phyloP scores from a whole-genome alignment of 2,888 invertebrate genomes.

The Tuta absoluta region DNA sequence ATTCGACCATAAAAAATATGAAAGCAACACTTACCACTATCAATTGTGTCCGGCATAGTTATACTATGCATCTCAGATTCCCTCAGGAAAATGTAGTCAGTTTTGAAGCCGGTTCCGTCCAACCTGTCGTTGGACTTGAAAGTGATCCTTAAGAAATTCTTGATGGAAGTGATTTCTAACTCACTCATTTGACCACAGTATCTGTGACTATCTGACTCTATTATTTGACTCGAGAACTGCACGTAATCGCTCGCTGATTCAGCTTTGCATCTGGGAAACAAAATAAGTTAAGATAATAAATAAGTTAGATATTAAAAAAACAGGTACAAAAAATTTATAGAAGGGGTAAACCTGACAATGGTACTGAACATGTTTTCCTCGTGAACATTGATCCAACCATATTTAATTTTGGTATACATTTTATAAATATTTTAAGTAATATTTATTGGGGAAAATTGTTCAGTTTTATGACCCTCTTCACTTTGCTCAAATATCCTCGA shows the following conservation, averaged over 20 bases:
- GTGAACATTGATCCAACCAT: too few species aligned
- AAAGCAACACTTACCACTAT: constrained; percentile 48
- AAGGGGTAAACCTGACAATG: too few species aligned
- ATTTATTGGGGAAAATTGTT: too few species aligned
- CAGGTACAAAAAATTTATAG: too few species aligned
- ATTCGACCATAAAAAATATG: background rate
- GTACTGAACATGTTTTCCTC: too few species aligned
- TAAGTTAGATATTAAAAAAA: too few species aligned
- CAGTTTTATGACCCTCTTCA: too few species aligned
- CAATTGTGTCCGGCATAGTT: constrained; percentile 57
- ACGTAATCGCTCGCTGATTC: constrained; percentile 96
- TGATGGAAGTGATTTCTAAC: constrained; percentile 90
- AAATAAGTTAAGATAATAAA: background rate
- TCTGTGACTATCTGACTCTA: constrained; percentile 89
- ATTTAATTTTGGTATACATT: too few species aligned
- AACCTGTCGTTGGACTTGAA: constrained; percentile 96
- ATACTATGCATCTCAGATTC: constrained; percentile 83
- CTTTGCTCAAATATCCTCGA: too few species aligned
- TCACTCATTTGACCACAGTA: constrained; percentile 92
- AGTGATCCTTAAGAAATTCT: constrained; percentile 94
- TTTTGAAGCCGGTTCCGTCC: constrained; percentile 96
- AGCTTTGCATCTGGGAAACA: constrained; percentile 89
- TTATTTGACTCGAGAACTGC: constrained; percentile 96
- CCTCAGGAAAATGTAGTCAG: constrained; percentile 91
- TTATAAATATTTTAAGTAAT: too few species aligned